These are phyloP conservation scores for Strigamia maritima DNA, from an alignment of 2,888 invertebrate genomes.

Conservation along the genomic window DNA sequence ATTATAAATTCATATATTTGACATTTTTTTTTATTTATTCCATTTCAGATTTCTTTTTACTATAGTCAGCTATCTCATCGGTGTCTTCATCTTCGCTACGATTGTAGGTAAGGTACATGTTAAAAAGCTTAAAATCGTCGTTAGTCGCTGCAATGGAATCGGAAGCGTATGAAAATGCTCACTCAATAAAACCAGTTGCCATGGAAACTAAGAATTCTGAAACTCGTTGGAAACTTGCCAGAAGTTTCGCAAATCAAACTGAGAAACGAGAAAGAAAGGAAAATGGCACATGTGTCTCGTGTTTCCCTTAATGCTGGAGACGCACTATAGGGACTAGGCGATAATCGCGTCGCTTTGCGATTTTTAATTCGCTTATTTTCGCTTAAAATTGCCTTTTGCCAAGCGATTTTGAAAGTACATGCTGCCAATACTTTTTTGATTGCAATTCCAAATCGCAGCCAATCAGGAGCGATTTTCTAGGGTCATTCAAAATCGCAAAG, in stretches of 20 bases:
- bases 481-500: too few relatives aligned
- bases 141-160: not conserved
- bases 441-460: too few relatives aligned
- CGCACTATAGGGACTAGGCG: too few relatives aligned
- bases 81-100: conserved; percentile 95
- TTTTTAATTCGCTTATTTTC: too few relatives aligned
- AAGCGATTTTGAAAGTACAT: too few relatives aligned
- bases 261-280: not conserved
- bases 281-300: not conserved
- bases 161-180: not conserved
- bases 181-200: not conserved
- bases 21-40: conserved; percentile 35
- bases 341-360: too few relatives aligned
- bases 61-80: conserved; percentile 93
- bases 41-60: conserved; percentile 88
- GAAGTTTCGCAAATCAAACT: not conserved
- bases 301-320: too few relatives aligned
- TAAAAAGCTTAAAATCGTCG: too few relatives aligned
- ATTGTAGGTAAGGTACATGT: conserved; percentile 70
- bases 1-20: not conserved
- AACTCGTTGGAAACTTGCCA: not conserved
- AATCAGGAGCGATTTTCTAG: too few relatives aligned
- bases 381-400: too few relatives aligned
- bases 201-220: not conserved
- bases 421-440: too few relatives aligned